Percentiles rank a stretch among this genome's conserved stretches.
These are phyloP conservation scores for Edolisoma coerulescens DNA, from an alignment of 2,113 vertebrate species.

Conservation along the genomic window DNA sequence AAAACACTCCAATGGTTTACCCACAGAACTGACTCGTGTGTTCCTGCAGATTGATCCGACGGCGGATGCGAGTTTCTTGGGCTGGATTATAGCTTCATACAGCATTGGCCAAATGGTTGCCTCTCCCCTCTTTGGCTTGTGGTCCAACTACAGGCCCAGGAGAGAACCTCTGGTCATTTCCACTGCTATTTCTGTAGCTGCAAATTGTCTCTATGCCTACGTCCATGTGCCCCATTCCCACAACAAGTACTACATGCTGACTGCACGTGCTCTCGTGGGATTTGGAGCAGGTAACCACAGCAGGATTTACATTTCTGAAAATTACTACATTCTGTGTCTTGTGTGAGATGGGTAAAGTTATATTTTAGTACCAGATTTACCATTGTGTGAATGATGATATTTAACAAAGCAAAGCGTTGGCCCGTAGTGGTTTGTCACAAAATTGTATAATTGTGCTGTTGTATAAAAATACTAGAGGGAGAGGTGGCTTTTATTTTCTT, in stretches of 20 bases:
- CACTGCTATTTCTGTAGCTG: constrained; percentile 84
- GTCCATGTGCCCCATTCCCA: constrained; percentile 79
- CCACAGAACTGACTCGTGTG: not conserved
- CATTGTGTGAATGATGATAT: not conserved
- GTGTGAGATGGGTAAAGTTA: rapidly evolving
- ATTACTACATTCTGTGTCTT: not conserved
- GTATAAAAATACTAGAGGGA: not conserved
- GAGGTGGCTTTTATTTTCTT: not conserved
- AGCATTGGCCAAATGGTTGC: constrained; percentile 95
- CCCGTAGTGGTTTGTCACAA: not conserved
- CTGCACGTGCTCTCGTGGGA: constrained; percentile 86
- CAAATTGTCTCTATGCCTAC: constrained; percentile 91
- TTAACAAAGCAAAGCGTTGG: not conserved
- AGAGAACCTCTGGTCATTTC: constrained; percentile 88
- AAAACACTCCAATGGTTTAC: not conserved
- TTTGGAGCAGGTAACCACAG: constrained; percentile 91
- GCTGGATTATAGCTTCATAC: constrained; percentile 94
- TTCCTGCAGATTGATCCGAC: constrained; percentile 82
- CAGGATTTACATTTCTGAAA: not conserved
- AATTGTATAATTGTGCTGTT: not conserved
- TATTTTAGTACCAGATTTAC: not conserved
- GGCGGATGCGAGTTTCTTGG: constrained; percentile 86
- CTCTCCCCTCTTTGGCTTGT: constrained; percentile 90
- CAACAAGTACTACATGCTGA: constrained; percentile 90
- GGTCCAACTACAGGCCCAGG: constrained; percentile 90